These are phyloP conservation scores for Ecliptopera silaceata DNA, from an alignment of 2,888 invertebrate genomes.

Conservation along the genomic window DNA sequence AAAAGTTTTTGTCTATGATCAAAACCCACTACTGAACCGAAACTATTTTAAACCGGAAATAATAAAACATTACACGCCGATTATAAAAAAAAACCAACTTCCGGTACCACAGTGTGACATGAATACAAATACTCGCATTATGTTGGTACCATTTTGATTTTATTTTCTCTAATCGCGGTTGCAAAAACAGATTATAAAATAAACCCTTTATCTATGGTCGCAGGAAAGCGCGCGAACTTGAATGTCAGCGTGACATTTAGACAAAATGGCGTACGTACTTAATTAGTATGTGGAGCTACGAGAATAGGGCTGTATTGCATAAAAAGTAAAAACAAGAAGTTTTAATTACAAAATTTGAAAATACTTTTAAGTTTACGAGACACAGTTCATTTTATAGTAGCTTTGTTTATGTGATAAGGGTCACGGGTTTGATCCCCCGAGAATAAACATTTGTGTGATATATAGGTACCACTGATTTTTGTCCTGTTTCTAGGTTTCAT, in stretches of 20 bases:
- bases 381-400: no score
- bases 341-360: no score
- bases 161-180: conserved; percentile 35
- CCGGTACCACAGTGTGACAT: conserved; percentile 67
- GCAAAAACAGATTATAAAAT: conserved; percentile 31
- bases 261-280: conserved; percentile 50
- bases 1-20: conserved; percentile 46
- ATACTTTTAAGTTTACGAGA: no score
- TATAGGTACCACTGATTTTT: no score
- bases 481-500: no score
- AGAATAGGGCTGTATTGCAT: conserved; percentile 16
- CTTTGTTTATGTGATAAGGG: no score
- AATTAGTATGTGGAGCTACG: conserved; percentile 27
- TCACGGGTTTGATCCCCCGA: no score
- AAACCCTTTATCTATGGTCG: conserved; percentile 68
- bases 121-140: conserved; percentile 71
- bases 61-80: conserved; percentile 60
- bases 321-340: no score
- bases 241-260: conserved; percentile 67
- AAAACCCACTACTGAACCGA: conserved; percentile 43
- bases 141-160: conserved; percentile 44
- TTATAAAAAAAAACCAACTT: conserved; percentile 62
- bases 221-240: conserved; percentile 60
- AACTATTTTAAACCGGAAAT: conserved; percentile 63
- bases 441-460: no score